Percentiles rank a stretch among this genome's conserved stretches.
These are phyloP conservation scores for Nebria ingens DNA, from an alignment of 1,140 invertebrate genomes.

Conservation along the genomic window DNA sequence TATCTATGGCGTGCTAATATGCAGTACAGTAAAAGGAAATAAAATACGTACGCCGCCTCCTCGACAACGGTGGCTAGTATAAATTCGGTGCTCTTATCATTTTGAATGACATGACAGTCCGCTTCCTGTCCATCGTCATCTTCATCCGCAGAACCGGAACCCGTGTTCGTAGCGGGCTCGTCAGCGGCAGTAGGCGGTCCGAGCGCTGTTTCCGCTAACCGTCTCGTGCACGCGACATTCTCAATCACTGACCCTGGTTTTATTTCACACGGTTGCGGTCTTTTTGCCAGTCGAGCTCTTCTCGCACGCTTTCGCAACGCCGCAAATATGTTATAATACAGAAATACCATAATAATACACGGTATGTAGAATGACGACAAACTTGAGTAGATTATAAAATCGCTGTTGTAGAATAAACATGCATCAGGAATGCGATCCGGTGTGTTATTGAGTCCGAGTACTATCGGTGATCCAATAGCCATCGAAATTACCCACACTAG, in stretches of 20 bases:
- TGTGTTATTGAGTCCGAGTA: slow-evolving; percentile 89
- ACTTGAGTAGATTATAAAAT: slow-evolving; percentile 97
- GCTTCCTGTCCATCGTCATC: slow-evolving; percentile 61
- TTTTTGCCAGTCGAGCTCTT: slow-evolving; percentile 63
- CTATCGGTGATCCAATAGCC: slow-evolving; percentile 94
- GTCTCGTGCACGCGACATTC: slow-evolving; percentile 70
- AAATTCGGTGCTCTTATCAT: slow-evolving; percentile 81
- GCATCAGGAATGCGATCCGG: slow-evolving; percentile 63
- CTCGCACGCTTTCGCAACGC: slow-evolving; percentile 73
- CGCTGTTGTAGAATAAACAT: slow-evolving; percentile 94
- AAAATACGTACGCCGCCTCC: slow-evolving; percentile 47
- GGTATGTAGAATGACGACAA: slow-evolving; percentile 98
- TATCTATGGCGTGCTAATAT: too few species aligned
- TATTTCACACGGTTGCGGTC: slow-evolving; percentile 58
- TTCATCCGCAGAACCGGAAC: slow-evolving; percentile 78
- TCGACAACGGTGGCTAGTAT: slow-evolving; percentile 75
- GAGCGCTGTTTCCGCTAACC: slow-evolving; percentile 70
- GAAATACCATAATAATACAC: slow-evolving; percentile 96
- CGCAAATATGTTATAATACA: slow-evolving; percentile 98
- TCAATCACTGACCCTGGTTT: slow-evolving; percentile 78
- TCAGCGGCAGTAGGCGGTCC: slow-evolving; percentile 49
- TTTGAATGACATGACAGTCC: slow-evolving; percentile 74
- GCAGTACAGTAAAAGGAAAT: background rate
- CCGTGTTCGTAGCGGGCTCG: slow-evolving; percentile 77
- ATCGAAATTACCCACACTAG: slow-evolving; percentile 93